Base-by-base conservation (phyloP, 1,140 invertebrate species). In the Nymphalis io region DNA sequence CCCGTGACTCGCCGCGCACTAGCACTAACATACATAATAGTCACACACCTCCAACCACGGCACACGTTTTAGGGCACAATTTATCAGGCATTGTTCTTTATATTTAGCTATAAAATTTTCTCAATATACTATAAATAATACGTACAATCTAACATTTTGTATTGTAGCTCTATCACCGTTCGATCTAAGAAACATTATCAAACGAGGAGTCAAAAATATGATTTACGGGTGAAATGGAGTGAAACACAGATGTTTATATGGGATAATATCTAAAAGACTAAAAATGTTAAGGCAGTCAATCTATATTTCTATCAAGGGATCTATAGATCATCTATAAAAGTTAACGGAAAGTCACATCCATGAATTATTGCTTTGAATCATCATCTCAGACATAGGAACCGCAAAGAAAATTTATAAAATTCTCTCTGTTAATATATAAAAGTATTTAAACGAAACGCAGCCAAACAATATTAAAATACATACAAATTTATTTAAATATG, bases 61-160 rank as follows among this genome's bases (percentile, higher is more conserved):
- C 85, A 84, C 82, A 85, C 82, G 76, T 80, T 79, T 84, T 82
- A 88, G 86, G 88, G 85, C 88, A 88, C 88, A 84, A 84, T 82
- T 80, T 82, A 82, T 87, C 85, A 90, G 86, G 85, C 85, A 81
- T 80, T 82, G 68, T 80, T 80, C 72, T 78, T 79, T 76, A 80
- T 81, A 82, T 80, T 78, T 76, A 80, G 82, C 79, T 82, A 82
- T 80, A 88, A 84, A 82, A 85, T 83, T 83, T 81, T 78, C 79
- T 76, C 81, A 82, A 81, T 82, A 83, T 81, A 79, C 76, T 81
- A 84, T 78, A 84, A 77, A 79, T 76, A 81, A 84, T 86, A 89
- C 73, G 73, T 83, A 89, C 80, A 73, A 76, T 83, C 79, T 83
- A 79, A 82, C 73, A 81, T 73, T 81, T 81, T 85, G 80, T 84